Evolutionary conservation across 2,113 vertebrate genomes (phyloP), one percentile per base, ranked within the genome.

Genomic region (Nyctereutes procyonoides): DNA sequence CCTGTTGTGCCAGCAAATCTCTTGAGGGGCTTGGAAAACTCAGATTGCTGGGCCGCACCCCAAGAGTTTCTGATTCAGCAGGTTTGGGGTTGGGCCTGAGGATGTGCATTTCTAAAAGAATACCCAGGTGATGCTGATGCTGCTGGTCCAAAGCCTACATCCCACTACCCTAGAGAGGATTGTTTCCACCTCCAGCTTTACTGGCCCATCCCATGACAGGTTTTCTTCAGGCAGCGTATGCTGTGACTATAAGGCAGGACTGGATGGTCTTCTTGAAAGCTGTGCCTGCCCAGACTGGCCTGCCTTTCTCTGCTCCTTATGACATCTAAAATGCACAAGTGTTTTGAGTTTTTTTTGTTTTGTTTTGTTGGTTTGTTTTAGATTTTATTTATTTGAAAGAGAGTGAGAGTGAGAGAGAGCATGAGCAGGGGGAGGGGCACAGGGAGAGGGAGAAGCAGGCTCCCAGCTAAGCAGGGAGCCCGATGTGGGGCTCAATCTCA

Each of bases 191-290:
- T 1, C 48, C 10, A 3, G 16, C 17, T 5, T 65, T 32, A 1
- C 38, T 14, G 12, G 7, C 32, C 1, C 0, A 2, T 3, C 12
- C 15, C 8, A 6, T 19, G 48, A 2, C 19, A 22, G 62, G 22
- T 63, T 15, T 69, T 35, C 63, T n/a, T 51, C 14, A 13, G 81
- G n/a, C 58, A 26, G 38, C 26, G n/a, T 13, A 71, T 63, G 10
- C 24, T 79, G 19, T 26, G 62, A 26, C 24, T 69, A 5, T 20
- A 51, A 24, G 43, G 14, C n/a, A n/a, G 32, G 14, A 26, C 20
- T 84, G 87, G 4, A 14, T 28, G 14, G 7, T 17, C 8, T 94
- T 90, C n/a, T 65, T 14, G 11, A 55, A 26, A 69, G 55, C 4
- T 67, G 12, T 48, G 17, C 8, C 26, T 38, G 8, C 43, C 8